phyloP scores from a whole-genome alignment of 2,888 invertebrate species.

The Pachycephus smyrnensis region DNA sequence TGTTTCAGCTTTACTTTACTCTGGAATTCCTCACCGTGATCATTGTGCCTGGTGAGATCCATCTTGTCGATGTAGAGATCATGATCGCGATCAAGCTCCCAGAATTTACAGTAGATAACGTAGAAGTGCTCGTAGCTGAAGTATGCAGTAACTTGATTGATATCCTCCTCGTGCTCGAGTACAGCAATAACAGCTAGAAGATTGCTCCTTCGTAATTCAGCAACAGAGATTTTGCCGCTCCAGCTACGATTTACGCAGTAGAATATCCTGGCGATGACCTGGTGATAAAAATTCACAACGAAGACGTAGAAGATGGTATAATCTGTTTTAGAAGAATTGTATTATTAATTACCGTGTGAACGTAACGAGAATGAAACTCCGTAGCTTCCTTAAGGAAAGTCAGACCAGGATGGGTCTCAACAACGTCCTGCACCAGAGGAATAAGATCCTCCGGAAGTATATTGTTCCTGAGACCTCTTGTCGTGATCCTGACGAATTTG shows the following conservation, averaged over 20 bases:
- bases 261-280: slow-evolving; percentile 97
- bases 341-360: slow-evolving; percentile 82
- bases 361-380: slow-evolving; percentile 98
- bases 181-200: slow-evolving; percentile 81
- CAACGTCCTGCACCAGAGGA: slow-evolving; percentile 95
- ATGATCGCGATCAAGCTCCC: slow-evolving; percentile 99
- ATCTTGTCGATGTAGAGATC: slow-evolving; percentile 95
- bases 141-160: slow-evolving; percentile 91
- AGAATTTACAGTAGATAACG: slow-evolving; percentile 99
- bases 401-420: slow-evolving; percentile 97
- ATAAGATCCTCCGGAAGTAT: slow-evolving; percentile 93
- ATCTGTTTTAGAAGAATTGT: neutral
- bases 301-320: neutral
- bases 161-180: slow-evolving; percentile 96
- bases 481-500: slow-evolving; percentile 87
- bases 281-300: slow-evolving; percentile 50
- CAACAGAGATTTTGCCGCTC: slow-evolving; percentile 91
- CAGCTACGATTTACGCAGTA: slow-evolving; percentile 97
- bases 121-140: slow-evolving; percentile 99
- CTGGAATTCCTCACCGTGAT: slow-evolving; percentile 81
- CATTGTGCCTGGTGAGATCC: slow-evolving; percentile 94
- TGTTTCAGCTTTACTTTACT: neutral
- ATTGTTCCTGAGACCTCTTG: slow-evolving; percentile 76
- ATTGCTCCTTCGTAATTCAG: slow-evolving; percentile 92
- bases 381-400: slow-evolving; percentile 97